Conservation (phyloP, 2,888 invertebrate species). For the Ypsolopha scabrella region DNA sequence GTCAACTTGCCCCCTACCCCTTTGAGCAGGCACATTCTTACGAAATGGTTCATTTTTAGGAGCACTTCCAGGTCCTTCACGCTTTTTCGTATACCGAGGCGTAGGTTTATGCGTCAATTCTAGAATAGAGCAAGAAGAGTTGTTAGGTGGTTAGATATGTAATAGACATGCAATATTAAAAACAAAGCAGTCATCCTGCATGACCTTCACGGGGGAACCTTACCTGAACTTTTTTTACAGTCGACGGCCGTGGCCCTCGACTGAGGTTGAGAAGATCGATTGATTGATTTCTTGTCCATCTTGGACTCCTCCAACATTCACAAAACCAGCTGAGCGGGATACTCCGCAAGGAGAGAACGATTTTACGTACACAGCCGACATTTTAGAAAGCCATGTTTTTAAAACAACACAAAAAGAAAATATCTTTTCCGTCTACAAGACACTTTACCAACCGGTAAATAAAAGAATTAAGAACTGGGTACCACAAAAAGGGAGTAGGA, state of each 20-base stretch:
- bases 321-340: conserved; percentile 66
- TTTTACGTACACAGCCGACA: conserved; percentile 78
- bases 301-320: conserved; percentile 70
- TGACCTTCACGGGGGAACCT: not conserved
- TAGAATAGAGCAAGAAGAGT: conserved; percentile 17
- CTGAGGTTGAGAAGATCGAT: conserved; percentile 76
- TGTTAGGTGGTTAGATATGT: not conserved
- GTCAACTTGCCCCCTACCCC: conserved; percentile 77
- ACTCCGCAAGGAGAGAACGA: conserved; percentile 80
- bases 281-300: conserved; percentile 85
- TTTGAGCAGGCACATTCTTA: conserved; percentile 75
- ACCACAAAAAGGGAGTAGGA: conserved; percentile 68
- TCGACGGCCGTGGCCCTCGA: conserved; percentile 80
- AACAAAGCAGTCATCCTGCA: not conserved
- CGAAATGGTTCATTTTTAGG: conserved; percentile 74
- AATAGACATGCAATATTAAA: conserved; percentile 1
- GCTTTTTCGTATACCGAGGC: conserved; percentile 74
- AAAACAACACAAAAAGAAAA: conserved; percentile 69
- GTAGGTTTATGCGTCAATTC: conserved; percentile 71
- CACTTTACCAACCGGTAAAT: conserved; percentile 44
- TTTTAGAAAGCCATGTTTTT: conserved; percentile 87
- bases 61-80: conserved; percentile 70
- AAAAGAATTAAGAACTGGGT: conserved; percentile 33
- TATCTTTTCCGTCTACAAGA: conserved; percentile 31
- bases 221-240: conserved; percentile 69